phyloP scores from a whole-genome alignment of 2,888 invertebrate genomes.

The Punctoribates punctum region DNA sequence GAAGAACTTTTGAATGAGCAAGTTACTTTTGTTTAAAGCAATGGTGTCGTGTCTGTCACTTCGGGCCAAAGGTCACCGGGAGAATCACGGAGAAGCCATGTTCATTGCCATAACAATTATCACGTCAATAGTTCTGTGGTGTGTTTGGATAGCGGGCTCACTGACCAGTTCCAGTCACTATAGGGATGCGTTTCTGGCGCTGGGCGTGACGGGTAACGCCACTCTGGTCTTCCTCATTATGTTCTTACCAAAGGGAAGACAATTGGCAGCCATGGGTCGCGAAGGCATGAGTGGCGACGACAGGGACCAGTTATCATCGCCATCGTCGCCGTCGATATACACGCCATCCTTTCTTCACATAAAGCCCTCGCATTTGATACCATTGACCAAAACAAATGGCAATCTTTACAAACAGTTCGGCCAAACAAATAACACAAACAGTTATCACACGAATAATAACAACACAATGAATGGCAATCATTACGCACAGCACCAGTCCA shows the following conservation, averaged over 20 bases:
- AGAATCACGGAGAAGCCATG: constrained; percentile 87
- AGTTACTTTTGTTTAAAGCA: not conserved
- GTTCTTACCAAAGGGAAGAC: constrained; percentile 85
- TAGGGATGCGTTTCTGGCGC: constrained; percentile 70
- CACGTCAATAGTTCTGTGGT: constrained; percentile 79
- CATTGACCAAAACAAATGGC: constrained; percentile 38
- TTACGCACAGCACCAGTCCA: constrained; percentile 20
- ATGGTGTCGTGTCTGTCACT: constrained; percentile 61
- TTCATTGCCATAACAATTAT: constrained; percentile 86
- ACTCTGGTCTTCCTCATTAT: constrained; percentile 82
- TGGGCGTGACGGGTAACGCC: constrained; percentile 79
- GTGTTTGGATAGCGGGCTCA: constrained; percentile 70
- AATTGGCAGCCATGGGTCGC: constrained; percentile 84
- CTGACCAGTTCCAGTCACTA: constrained; percentile 52
- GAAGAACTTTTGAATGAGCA: too few species aligned
- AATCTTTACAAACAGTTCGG: constrained; percentile 36
- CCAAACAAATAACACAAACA: constrained; percentile 23
- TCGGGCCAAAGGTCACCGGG: constrained; percentile 76
- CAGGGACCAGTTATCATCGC: constrained; percentile 66
- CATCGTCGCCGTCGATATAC: constrained; percentile 67
- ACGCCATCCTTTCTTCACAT: constrained; percentile 90
- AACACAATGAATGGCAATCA: constrained; percentile 30
- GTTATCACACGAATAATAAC: constrained; percentile 27
- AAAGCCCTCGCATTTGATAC: constrained; percentile 61
- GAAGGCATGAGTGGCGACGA: constrained; percentile 61